Conservation (phyloP, 1,140 invertebrate genomes). For the Trissolcus basalis region DNA sequence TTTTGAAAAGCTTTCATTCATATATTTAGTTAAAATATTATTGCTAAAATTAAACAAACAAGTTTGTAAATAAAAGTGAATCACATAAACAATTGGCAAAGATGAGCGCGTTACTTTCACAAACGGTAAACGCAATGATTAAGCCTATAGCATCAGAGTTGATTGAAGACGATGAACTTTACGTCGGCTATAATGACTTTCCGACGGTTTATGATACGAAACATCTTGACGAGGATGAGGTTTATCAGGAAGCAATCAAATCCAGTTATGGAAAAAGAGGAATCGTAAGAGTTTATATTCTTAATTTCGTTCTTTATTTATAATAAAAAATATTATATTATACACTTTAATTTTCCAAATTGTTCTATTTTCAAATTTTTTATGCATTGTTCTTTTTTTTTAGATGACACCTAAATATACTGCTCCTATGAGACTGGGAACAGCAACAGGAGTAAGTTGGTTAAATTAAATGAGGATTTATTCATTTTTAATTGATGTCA, state of each 20-base stretch:
- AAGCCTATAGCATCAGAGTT: conserved; percentile 10
- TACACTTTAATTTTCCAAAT: not conserved
- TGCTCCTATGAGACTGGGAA: conserved; percentile 76
- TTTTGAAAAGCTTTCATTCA: not conserved
- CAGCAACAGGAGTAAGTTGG: conserved; percentile 75
- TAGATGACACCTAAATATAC: conserved; percentile 72
- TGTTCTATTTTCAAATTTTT: conserved; percentile 11
- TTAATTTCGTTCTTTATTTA: not conserved
- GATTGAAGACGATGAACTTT: conserved; percentile 76
- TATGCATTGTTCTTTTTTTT: conserved; percentile 32
- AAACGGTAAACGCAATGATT: conserved; percentile 22
- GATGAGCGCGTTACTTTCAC: conserved; percentile 27
- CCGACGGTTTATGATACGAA: conserved; percentile 80
- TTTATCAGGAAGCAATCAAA: conserved; percentile 80
- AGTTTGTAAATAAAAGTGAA: conserved; percentile 2
- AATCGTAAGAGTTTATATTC: conserved; percentile 70
- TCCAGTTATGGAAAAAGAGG: conserved; percentile 80
- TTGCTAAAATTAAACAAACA: not conserved
- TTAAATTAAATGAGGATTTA: too few relatives aligned
- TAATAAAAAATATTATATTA: too few relatives aligned
- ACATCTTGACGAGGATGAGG: conserved; percentile 81
- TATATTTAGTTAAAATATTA: too few relatives aligned
- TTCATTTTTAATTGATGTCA: too few relatives aligned
- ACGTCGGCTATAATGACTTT: conserved; percentile 83
- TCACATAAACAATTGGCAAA: not conserved